Percentiles rank a stretch among this genome's conserved stretches.
phyloP scores from a whole-genome alignment of 2,797 vertebrate species.

The Oryzias dopingdopingensis region DNA sequence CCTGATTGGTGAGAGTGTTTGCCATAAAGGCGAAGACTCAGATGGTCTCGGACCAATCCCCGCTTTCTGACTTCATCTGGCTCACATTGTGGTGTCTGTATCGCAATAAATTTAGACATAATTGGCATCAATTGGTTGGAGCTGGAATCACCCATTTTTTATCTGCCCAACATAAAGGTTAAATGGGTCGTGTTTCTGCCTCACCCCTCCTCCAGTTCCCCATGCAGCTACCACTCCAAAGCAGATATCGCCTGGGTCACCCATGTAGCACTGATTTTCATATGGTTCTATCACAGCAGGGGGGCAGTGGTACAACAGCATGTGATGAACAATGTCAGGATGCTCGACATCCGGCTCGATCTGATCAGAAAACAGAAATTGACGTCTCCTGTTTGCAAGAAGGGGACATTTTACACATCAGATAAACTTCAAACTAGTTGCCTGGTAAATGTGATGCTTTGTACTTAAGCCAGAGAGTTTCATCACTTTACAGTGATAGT shows the following conservation, averaged over 20 bases:
- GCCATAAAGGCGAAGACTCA: too few species aligned
- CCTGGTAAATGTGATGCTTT: slow-evolving; percentile 82
- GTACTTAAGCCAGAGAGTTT: slow-evolving; percentile 62
- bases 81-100: too few species aligned
- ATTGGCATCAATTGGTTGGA: too few species aligned
- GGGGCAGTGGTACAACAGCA: slow-evolving; percentile 71
- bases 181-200: slow-evolving; percentile 3
- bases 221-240: slow-evolving; percentile 55
- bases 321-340: slow-evolving; percentile 65
- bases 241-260: slow-evolving; percentile 6
- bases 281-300: slow-evolving; percentile 14
- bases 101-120: too few species aligned
- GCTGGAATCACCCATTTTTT: too few species aligned
- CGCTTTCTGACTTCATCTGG: too few species aligned
- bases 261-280: slow-evolving; percentile 42
- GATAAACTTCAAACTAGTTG: slow-evolving; percentile 29
- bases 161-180: background rate
- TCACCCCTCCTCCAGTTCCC: slow-evolving; percentile 73
- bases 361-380: slow-evolving; percentile 37
- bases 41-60: too few species aligned
- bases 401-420: too few species aligned
- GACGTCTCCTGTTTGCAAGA: too few species aligned
- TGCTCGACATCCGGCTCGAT: slow-evolving; percentile 66
- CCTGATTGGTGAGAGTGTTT: too few species aligned
- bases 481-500: slow-evolving; percentile 81